These are phyloP conservation scores for Drosophila pegasa DNA, from an alignment of 2,888 invertebrate genomes.

Conservation along the genomic window DNA sequence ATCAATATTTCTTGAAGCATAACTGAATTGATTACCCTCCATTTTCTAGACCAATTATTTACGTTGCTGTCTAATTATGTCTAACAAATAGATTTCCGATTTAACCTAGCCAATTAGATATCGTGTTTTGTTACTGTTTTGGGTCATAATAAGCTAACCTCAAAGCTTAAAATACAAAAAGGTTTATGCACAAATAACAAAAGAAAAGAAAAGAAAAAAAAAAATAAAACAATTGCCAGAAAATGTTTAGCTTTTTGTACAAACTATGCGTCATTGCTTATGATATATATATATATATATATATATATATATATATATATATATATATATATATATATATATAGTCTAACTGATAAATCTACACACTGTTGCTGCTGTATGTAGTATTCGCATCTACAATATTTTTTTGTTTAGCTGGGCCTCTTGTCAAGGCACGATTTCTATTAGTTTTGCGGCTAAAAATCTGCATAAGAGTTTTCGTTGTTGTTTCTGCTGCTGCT, in stretches of 20 bases:
- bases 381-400: slow-evolving; percentile 19
- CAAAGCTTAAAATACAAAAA: slow-evolving; percentile 24
- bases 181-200: slow-evolving; percentile 82
- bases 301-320: slow-evolving; percentile 22
- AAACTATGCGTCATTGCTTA: slow-evolving; percentile 20
- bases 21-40: slow-evolving; percentile 8
- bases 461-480: slow-evolving; percentile 76
- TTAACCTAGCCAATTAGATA: slow-evolving; percentile 5
- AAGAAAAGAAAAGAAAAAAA: slow-evolving; percentile 20
- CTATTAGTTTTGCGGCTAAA: slow-evolving; percentile 67
- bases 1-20: slow-evolving; percentile 17
- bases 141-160: slow-evolving; percentile 16
- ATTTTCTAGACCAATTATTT: slow-evolving; percentile 39
- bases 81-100: slow-evolving; percentile 16
- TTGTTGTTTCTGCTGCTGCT: slow-evolving; percentile 26
- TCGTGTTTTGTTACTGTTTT: not conserved
- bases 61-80: slow-evolving; percentile 21
- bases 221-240: slow-evolving; percentile 16
- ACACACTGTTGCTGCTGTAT: slow-evolving; percentile 12
- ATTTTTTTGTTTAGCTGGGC: slow-evolving; percentile 6
- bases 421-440: slow-evolving; percentile 62
- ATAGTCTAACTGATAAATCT: slow-evolving; percentile 15
- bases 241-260: slow-evolving; percentile 5
- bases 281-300: not conserved
- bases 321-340: slow-evolving; percentile 22